Base-by-base conservation (phyloP, 1,140 invertebrate genomes). In the Drosophila sproati region DNA sequence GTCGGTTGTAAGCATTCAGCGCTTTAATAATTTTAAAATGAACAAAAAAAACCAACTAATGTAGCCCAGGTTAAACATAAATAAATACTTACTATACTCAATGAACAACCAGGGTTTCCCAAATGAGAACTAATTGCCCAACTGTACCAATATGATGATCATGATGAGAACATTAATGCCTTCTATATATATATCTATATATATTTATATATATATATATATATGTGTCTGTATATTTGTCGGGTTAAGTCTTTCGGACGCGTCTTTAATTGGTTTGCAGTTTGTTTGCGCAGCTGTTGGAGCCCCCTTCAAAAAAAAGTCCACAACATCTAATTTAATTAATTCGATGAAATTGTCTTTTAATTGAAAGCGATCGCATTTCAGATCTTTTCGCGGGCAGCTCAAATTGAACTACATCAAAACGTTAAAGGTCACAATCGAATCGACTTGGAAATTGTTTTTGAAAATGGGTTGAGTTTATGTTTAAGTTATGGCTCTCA, bases 261-360 rank as follows among this genome's bases (percentile, higher is more conserved):
- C 41, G 32, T 80, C 55, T 67, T 87, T 80, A 88, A 88, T 88
- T 88, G 80, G 80, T 88, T 88, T 88, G 83, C 85, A 70, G 85
- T 60, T 71, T 88, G 80, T 88, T 88, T 88, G 80, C 55, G 83
- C 83, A 88, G 83, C 85, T 88, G 83, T 60, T 68, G 66, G 66
- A 12, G 61, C 41, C 32, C 54, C 64, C 66, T 68, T 67, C 31
- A n/a, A 34, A 4, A 4, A 4, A 34, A 34, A 63, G 68, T 75
- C 73, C 71, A 62, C 74, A 56, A 73, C 54, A 83, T 70, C 62
- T 83, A 88, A 88, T 88, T 88, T 52, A 80, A 88, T 88, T 88
- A 88, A 88, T 89, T 88, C 80, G 85, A 87, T 83, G 45, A 88
- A 88, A 88, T 88, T 89, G 83, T 89, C 83, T 88, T 88, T 88